Conservation (phyloP, 2,888 invertebrate genomes). For the Polydrusus tereticollis region DNA sequence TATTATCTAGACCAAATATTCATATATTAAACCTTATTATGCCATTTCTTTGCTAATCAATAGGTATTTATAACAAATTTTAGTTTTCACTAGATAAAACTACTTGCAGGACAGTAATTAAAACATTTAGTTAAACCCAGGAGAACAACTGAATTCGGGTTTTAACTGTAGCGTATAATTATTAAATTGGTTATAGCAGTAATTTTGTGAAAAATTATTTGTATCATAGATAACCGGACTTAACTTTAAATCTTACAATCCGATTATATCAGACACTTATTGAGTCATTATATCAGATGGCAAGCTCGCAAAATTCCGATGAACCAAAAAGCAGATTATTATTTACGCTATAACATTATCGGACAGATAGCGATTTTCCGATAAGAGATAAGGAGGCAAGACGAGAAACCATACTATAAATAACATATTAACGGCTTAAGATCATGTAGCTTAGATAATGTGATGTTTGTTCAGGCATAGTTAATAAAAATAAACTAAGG, state of each 20-base stretch:
- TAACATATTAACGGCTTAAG: conserved; percentile 17
- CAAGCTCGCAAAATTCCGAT: conserved; percentile 31
- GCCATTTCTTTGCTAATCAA: no score
- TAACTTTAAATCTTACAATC: conserved; percentile 2
- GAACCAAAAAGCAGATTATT: conserved; percentile 27
- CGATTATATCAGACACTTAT: conserved; percentile 34
- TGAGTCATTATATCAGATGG: conserved; percentile 26
- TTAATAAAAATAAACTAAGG: no score
- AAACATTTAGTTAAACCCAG: no score
- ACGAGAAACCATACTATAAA: conserved; percentile 18
- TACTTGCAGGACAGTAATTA: no score
- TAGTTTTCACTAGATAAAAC: no score
- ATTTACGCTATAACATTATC: conserved; percentile 26
- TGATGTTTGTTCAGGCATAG: no score
- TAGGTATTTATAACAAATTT: no score
- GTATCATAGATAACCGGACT: not conserved
- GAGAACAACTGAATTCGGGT: no score
- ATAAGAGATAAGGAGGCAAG: conserved; percentile 5
- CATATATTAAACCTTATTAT: no score
- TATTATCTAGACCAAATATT: no score
- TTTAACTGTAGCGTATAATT: no score
- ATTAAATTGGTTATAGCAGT: no score
- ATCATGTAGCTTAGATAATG: not conserved
- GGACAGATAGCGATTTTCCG: conserved; percentile 8
- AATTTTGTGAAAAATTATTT: not conserved